These are phyloP conservation scores for Leuctra nigra DNA, from an alignment of 2,888 invertebrate species.

Conservation along the genomic window DNA sequence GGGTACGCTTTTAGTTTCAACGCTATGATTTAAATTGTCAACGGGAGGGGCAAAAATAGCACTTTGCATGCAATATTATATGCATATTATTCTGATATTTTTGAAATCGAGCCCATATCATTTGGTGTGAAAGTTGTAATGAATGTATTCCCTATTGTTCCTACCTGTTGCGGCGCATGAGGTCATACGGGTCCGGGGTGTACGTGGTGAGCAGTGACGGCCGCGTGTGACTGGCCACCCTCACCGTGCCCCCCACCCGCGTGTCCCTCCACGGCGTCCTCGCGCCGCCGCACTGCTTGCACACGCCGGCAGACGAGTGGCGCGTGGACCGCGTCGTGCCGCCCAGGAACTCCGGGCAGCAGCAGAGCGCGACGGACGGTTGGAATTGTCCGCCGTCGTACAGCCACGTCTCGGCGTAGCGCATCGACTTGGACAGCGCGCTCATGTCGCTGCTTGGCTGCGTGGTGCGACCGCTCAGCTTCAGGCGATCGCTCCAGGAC, in stretches of 20 bases:
- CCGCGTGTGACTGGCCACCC: constrained; percentile 19
- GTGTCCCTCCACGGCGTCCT: constrained; percentile 55
- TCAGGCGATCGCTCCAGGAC: constrained; percentile 28
- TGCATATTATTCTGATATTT: too few species aligned
- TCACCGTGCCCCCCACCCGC: constrained; percentile 32
- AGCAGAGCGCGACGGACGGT: constrained; percentile 45
- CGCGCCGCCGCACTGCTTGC: constrained; percentile 79
- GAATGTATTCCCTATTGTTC: too few species aligned
- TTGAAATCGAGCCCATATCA: too few species aligned
- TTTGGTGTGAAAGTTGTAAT: too few species aligned
- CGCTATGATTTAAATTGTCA: too few species aligned
- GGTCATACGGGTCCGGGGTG: constrained; percentile 67
- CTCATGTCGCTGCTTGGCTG: constrained; percentile 38
- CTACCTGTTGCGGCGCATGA: constrained; percentile 73
- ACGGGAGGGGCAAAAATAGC: too few species aligned
- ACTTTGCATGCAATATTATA: too few species aligned
- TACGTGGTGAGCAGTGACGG: neutral
- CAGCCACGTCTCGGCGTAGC: constrained; percentile 78
- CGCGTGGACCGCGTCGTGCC: constrained; percentile 68
- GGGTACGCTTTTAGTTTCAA: too few species aligned
- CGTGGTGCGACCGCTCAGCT: constrained; percentile 26
- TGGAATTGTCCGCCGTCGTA: constrained; percentile 53
- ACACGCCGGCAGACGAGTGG: constrained; percentile 56
- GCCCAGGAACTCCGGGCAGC: constrained; percentile 71
- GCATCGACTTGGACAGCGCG: constrained; percentile 75